Base-by-base conservation (phyloP, 1,140 invertebrate genomes). In the Drosophila nigromelanica region DNA sequence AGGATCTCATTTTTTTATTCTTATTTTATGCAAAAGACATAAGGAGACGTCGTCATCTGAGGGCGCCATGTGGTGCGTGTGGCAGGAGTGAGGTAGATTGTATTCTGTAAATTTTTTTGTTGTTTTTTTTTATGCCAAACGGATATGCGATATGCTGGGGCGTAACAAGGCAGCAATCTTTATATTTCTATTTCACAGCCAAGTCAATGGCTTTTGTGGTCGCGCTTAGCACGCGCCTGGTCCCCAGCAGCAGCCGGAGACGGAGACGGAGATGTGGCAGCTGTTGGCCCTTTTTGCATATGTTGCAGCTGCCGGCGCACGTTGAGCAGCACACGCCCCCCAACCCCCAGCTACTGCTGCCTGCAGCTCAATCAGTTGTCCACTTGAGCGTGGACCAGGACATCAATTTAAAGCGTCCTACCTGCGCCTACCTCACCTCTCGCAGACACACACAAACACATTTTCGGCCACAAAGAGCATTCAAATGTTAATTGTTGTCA, bases 181-280 rank as follows among this genome's bases (percentile, higher is more conserved):
- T 76, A 27, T 27, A 27, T 27, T 27, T 27, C 60, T 56, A 71
- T 74, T 73, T 48, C 59, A 47, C 52, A 8, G 33, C 33, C 80
- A 70, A 89, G 83, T 85, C 85, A 74, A 80, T 85, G 79, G 80
- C 80, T 89, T 89, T 89, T 89, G 83, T 89, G 83, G 83, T 77
- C 62, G 79, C 59, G 79, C 51, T 69, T 76, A 83, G 83, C 83
- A 87, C 82, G 82, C 83, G 82, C 7, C 27, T 27, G 33, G 7
- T 82, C 68, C 66, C 69, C 60, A 73, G 45, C 61, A 52, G 50
- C 39, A 61, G 62, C 40, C 48, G 47, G 39, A 75, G 58, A 21
- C 37, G 39, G 30, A 39, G 47, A 80, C 76, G 59, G 61, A 56
- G 50, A 45, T 47, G 66, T 24, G 43, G 47, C 45, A 72, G 47